Evolutionary conservation across 2,113 vertebrate species (phyloP).

Genomic region (Nothobranchius kuhntae): DNA sequence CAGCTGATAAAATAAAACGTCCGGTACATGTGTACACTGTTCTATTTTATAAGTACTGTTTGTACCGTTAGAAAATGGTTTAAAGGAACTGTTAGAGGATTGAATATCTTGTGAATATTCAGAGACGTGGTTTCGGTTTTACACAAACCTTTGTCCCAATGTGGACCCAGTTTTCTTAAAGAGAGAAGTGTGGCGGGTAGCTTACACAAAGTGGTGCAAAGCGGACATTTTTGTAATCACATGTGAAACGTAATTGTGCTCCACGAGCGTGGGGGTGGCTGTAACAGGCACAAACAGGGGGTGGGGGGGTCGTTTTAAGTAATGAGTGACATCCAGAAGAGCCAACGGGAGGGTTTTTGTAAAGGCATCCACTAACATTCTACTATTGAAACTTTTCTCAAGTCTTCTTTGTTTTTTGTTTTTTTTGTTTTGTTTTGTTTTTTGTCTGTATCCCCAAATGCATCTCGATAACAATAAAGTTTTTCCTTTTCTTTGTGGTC

Average conservation of each 20-base stretch:
- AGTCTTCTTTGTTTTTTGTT: constrained; percentile 54
- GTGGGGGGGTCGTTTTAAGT: constrained; percentile 13
- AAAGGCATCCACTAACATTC: constrained; percentile 69
- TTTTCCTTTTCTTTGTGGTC: constrained; percentile 75
- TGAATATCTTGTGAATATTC: background rate
- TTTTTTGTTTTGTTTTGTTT: constrained; percentile 72
- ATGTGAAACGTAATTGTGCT: constrained; percentile 55
- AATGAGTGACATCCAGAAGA: constrained; percentile 5
- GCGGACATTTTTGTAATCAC: constrained; percentile 42
- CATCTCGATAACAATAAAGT: constrained; percentile 83
- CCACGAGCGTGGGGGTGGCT: constrained; percentile 56
- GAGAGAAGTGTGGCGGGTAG: constrained; percentile 61
- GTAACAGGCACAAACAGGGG: constrained; percentile 46
- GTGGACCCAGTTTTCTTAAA: constrained; percentile 6
- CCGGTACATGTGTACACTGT: too few relatives aligned
- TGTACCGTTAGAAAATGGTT: background rate
- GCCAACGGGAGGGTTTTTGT: constrained; percentile 59
- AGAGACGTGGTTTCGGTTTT: background rate
- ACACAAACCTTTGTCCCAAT: background rate
- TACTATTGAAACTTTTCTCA: constrained; percentile 72
- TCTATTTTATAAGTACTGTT: background rate
- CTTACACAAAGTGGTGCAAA: constrained; percentile 69
- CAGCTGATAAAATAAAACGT: background rate
- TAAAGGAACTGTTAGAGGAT: background rate
- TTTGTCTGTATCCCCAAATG: constrained; percentile 81